phyloP scores from a whole-genome alignment of 2,888 invertebrate genomes.

The Matsumyia berberina region DNA sequence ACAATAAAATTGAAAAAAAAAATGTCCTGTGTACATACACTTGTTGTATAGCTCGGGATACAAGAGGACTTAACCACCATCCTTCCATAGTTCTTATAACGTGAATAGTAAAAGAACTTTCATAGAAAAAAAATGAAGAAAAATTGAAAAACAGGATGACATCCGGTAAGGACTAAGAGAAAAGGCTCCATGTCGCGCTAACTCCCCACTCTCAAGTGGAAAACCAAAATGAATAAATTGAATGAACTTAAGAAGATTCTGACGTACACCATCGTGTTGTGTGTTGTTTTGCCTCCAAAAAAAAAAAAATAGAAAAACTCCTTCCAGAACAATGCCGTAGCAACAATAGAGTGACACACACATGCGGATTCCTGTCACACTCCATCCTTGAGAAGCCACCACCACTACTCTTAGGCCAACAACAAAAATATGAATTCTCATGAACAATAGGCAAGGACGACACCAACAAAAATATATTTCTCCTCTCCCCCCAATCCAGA shows the following conservation, averaged over 20 bases:
- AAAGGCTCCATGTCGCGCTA: constrained; percentile 35
- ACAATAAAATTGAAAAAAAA: constrained; percentile 31
- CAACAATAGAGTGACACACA: constrained; percentile 41
- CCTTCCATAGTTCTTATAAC: constrained; percentile 30
- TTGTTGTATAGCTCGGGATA: constrained; percentile 23
- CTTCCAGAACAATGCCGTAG: neutral
- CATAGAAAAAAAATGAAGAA: constrained; percentile 5
- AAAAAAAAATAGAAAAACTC: neutral
- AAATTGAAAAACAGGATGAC: constrained; percentile 48
- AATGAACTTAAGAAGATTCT: constrained; percentile 61
- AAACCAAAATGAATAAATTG: constrained; percentile 68
- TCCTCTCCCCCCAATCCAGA: constrained; percentile 14
- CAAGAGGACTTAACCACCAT: constrained; percentile 32
- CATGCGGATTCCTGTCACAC: constrained; percentile 41
- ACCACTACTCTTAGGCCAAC: neutral
- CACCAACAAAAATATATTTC: constrained; percentile 15
- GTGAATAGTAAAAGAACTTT: constrained; percentile 48
- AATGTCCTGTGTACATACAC: constrained; percentile 32
- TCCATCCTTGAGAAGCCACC: constrained; percentile 1
- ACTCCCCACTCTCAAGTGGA: constrained; percentile 23
- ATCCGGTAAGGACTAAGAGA: constrained; percentile 45
- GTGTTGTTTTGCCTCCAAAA: constrained; percentile 22
- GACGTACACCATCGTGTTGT: constrained; percentile 49
- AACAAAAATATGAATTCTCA: constrained; percentile 55
- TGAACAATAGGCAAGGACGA: constrained; percentile 41